These are phyloP conservation scores for Melanotaenia nigrans DNA, from an alignment of 2,797 vertebrate species.

Conservation along the genomic window DNA sequence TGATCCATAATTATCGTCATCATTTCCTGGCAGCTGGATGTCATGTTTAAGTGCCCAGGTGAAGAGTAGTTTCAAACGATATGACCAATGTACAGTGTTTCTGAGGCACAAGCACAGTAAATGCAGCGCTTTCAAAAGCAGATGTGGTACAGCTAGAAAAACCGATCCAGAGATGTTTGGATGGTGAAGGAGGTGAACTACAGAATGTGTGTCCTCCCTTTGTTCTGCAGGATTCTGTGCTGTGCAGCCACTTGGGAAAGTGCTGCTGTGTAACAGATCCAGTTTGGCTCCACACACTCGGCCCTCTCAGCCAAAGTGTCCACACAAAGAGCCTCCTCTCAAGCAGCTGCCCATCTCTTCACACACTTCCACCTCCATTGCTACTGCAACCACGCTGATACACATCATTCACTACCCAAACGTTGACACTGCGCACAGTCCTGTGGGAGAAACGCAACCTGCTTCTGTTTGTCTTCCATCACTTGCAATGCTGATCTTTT, in stretches of 20 bases:
- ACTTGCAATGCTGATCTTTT: conserved; percentile 57
- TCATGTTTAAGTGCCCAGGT: background rate
- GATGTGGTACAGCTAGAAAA: background rate
- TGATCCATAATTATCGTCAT: conserved; percentile 26
- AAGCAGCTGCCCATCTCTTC: conserved; percentile 46
- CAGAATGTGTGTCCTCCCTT: conserved; percentile 14
- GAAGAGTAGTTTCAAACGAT: background rate
- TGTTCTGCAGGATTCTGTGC: conserved; percentile 46
- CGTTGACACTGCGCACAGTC: conserved; percentile 21
- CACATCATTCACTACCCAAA: conserved; percentile 21
- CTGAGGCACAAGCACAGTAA: background rate
- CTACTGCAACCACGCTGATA: conserved; percentile 21
- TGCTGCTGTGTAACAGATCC: conserved; percentile 53
- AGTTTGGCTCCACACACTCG: conserved; percentile 34
- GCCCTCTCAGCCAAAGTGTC: conserved; percentile 57
- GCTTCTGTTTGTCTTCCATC: conserved; percentile 69
- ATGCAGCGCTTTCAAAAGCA: background rate
- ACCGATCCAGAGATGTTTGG: conserved; percentile 3
- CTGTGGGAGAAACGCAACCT: conserved; percentile 35
- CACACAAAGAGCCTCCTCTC: conserved; percentile 65
- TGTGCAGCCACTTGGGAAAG: conserved; percentile 59
- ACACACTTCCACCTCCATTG: conserved; percentile 11
- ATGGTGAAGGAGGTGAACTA: background rate
- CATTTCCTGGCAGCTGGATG: conserved; percentile 10
- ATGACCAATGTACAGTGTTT: background rate